Evolutionary conservation across 2,113 vertebrate species (phyloP).

Genomic region (Microtus oregoni): DNA sequence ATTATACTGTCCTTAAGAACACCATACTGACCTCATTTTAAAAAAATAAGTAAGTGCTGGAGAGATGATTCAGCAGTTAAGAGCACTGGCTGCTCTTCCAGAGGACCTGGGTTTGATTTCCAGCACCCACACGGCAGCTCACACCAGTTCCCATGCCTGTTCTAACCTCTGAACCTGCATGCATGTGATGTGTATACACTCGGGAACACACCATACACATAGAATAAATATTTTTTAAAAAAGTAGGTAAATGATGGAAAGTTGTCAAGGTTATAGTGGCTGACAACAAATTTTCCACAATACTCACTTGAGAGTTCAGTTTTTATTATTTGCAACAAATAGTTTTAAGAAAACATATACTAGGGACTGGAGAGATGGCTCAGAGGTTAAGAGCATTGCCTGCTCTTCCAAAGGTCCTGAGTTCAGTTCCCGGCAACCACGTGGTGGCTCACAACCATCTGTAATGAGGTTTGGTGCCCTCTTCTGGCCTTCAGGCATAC

Average conservation of each 20-base stretch:
- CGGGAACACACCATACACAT: background rate
- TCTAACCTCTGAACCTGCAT: background rate
- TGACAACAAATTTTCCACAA: conserved; percentile 20
- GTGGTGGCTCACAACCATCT: too few species aligned
- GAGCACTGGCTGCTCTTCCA: too few species aligned
- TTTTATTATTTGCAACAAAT: conserved; percentile 40
- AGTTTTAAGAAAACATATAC: conserved; percentile 1
- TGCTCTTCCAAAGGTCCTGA: too few species aligned
- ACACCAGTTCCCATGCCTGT: background rate
- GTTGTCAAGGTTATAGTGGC: background rate
- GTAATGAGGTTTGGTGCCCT: too few species aligned
- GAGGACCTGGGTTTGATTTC: background rate
- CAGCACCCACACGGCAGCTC: background rate
- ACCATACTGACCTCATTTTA: background rate
- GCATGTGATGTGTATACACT: background rate
- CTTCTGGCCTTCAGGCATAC: too few species aligned
- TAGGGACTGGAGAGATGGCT: background rate
- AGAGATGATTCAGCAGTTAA: background rate
- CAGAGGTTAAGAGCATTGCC: too few species aligned
- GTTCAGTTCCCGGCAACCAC: too few species aligned
- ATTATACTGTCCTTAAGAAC: background rate
- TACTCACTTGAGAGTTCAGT: background rate
- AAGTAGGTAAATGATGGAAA: background rate
- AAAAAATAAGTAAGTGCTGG: background rate
- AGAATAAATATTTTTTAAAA: background rate